Evolutionary conservation across 2,888 invertebrate species (phyloP).

Genomic region (Panorpa germanica): DNA sequence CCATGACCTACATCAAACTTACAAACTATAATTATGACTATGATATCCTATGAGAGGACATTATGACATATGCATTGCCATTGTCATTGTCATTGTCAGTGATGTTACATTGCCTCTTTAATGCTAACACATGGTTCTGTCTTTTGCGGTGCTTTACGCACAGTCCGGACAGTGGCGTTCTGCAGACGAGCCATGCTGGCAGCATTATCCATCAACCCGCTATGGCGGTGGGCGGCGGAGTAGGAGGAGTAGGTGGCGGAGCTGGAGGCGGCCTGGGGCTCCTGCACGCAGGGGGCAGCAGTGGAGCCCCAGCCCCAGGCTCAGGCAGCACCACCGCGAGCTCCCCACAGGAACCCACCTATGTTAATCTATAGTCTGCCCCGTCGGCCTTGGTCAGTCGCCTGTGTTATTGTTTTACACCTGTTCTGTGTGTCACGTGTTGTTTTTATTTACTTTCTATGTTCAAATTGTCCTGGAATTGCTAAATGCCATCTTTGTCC

Average conservation of each 20-base stretch:
- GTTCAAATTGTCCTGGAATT: constrained; percentile 13
- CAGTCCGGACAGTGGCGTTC: constrained; percentile 17
- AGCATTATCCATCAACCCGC: background rate
- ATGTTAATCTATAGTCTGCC: constrained; percentile 77
- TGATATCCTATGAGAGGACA: too few species aligned
- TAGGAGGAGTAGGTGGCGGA: constrained; percentile 5
- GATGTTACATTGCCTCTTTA: too few species aligned
- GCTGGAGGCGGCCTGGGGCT: constrained; percentile 17
- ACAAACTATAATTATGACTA: too few species aligned
- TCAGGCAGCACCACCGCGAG: too few species aligned
- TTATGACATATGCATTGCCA: too few species aligned
- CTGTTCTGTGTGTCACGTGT: constrained; percentile 5
- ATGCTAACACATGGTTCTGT: too few species aligned
- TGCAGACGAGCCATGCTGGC: constrained; percentile 21
- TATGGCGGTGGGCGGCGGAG: constrained; percentile 12
- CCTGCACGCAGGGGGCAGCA: constrained; percentile 21
- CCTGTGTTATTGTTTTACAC: constrained; percentile 11
- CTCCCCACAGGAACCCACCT: constrained; percentile 74
- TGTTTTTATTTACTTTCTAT: constrained; percentile 13
- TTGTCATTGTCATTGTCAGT: too few species aligned
- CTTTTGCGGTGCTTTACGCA: too few species aligned
- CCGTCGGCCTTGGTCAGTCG: constrained; percentile 23
- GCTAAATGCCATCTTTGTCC: constrained; percentile 10
- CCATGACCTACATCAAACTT: too few species aligned
- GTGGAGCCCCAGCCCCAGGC: constrained; percentile 29